These are phyloP conservation scores for Lutraria lutraria DNA, from an alignment of 2,888 invertebrate genomes.

Conservation along the genomic window DNA sequence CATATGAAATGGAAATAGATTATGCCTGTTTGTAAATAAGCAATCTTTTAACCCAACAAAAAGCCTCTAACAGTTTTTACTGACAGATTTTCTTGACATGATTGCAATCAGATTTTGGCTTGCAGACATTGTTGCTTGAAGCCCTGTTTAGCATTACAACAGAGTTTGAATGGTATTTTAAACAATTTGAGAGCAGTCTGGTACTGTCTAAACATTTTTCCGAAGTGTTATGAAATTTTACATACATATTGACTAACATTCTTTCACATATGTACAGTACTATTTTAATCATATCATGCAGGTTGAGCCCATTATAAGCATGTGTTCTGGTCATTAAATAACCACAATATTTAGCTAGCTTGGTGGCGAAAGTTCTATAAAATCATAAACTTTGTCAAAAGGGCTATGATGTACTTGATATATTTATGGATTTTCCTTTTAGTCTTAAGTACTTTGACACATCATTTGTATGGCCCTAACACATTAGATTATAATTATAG, in stretches of 20 bases:
- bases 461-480: neutral
- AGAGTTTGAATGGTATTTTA: slow-evolving; percentile 13
- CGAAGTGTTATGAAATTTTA: neutral
- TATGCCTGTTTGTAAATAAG: slow-evolving; percentile 9
- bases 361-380: neutral
- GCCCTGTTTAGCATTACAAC: neutral
- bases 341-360: neutral
- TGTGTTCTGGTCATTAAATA: slow-evolving; percentile 1
- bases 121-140: slow-evolving; percentile 12
- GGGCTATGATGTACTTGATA: neutral
- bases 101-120: neutral
- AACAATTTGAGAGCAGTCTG: slow-evolving; percentile 3
- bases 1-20: slow-evolving; percentile 19
- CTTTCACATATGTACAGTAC: neutral
- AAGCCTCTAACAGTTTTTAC: neutral
- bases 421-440: slow-evolving; percentile 18
- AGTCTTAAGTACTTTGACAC: neutral
- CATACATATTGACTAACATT: neutral
- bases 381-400: slow-evolving; percentile 21
- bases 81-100: neutral
- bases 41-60: slow-evolving; percentile 3
- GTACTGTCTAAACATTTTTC: neutral
- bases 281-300: slow-evolving; percentile 2
- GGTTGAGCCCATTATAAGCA: slow-evolving; percentile 9
- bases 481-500: slow-evolving; percentile 13